Conservation (phyloP, 2,797 vertebrate genomes). For the Mormyrus hasselquistii region DNA sequence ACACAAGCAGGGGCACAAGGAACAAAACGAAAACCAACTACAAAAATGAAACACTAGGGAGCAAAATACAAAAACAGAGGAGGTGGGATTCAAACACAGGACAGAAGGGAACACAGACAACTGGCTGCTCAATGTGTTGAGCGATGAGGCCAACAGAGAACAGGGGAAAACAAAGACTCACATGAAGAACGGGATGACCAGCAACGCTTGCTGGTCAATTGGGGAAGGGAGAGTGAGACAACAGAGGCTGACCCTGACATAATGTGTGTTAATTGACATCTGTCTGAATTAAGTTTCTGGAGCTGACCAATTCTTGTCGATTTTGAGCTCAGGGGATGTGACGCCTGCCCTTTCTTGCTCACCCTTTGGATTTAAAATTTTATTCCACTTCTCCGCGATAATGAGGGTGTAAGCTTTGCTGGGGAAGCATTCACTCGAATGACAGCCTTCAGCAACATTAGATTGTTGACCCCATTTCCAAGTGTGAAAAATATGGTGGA, state of each 20-base stretch:
- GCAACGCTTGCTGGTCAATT: too few relatives aligned
- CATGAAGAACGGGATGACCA: too few relatives aligned
- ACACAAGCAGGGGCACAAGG: too few relatives aligned
- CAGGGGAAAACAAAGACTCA: too few relatives aligned
- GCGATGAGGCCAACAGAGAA: too few relatives aligned
- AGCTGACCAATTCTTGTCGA: conserved; percentile 42
- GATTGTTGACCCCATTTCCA: conserved; percentile 22
- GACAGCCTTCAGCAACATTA: conserved; percentile 30
- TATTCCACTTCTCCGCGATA: conserved; percentile 32
- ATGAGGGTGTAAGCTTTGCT: conserved; percentile 28
- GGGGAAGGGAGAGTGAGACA: too few relatives aligned
- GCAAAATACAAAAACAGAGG: too few relatives aligned
- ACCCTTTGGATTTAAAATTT: conserved; percentile 30
- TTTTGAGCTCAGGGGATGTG: conserved; percentile 33
- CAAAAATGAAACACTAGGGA: too few relatives aligned
- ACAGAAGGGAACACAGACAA: too few relatives aligned
- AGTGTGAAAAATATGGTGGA: conserved; percentile 26
- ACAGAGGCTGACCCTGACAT: neutral
- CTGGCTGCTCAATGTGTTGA: too few relatives aligned
- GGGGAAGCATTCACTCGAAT: conserved; percentile 44
- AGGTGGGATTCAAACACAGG: too few relatives aligned
- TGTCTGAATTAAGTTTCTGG: conserved; percentile 38
- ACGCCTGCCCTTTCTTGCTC: conserved; percentile 23
- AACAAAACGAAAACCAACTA: too few relatives aligned
- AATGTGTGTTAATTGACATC: conserved; percentile 41